phyloP scores from a whole-genome alignment of 2,113 vertebrate species.

The Semnornis frantzii region DNA sequence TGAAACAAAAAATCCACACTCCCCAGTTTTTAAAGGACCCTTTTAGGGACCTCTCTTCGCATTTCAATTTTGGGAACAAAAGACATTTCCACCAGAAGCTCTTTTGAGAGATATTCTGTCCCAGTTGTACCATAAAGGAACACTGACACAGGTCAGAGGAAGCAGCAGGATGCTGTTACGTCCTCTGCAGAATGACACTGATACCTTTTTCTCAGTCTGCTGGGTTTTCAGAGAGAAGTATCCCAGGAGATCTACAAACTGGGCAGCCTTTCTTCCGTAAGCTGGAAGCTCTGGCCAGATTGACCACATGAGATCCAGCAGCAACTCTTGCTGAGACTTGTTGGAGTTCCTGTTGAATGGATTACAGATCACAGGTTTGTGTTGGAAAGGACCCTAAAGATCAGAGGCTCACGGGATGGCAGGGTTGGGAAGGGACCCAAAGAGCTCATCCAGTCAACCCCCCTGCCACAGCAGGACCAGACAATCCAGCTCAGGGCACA shows the following conservation, averaged over 20 bases:
- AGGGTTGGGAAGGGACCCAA: too few species aligned
- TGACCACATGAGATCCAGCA: constrained; percentile 97
- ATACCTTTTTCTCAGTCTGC: constrained; percentile 98
- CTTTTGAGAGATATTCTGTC: neutral
- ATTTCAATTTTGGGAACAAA: neutral
- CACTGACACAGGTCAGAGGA: neutral
- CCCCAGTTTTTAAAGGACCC: neutral
- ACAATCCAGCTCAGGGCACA: too few species aligned
- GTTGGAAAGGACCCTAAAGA: too few species aligned
- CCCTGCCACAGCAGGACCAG: too few species aligned
- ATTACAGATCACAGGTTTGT: neutral
- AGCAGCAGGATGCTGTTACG: neutral
- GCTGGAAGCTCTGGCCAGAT: constrained; percentile 98
- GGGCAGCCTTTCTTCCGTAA: constrained; percentile 96
- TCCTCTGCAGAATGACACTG: neutral
- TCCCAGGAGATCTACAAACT: constrained; percentile 96
- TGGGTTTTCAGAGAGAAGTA: constrained; percentile 98
- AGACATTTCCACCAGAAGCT: neutral
- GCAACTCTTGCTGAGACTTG: constrained; percentile 93
- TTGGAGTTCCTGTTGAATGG: constrained; percentile 86
- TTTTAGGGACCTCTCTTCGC: neutral
- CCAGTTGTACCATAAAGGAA: neutral
- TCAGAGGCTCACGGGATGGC: too few species aligned
- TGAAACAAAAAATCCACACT: neutral
- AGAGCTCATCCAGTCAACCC: too few species aligned